Evolutionary conservation across 1,140 invertebrate species (phyloP), one percentile per base, ranked within the genome.

Genomic region (Pachypsylla venusta): DNA sequence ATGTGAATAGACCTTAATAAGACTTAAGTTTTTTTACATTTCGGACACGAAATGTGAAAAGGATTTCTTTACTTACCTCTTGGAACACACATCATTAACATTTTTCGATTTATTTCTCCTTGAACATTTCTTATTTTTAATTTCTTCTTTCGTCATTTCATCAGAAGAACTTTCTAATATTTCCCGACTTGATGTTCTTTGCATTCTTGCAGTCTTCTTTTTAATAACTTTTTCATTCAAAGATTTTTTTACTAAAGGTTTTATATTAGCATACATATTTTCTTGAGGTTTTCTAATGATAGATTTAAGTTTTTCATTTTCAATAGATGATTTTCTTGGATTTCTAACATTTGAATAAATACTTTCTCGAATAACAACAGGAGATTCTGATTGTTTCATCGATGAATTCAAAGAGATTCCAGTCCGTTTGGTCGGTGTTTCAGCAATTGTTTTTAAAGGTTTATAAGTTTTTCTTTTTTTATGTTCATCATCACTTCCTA

Each of bases 401-500:
- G 30, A 35, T n/a, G 30, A 35, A 7, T 35, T 35, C 30, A 10
- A 10, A 7, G 30, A 35, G 30, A n/a, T 10, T 7, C 30, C n/a
- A 7, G n/a, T 35, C 30, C 7, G 30, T 35, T n/a, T 7, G 30
- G 7, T 35, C n/a, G 30, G 30, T 66, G 39, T 59, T 58, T 65
- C 60, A 53, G 64, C 64, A 20, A 54, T 48, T 7, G 60, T 61
- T 13, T 54, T 26, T n/a, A 54, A 56, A 2, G 56, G 20, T 53
- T 60, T 56, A 14, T 26, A 35, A 13, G 54, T 39, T 58, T 54
- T 63, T 4, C 42, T 57, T 2, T 61, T 55, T 4, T 63, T 64
- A 40, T 69, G 70, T 22, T 70, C 67, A 20, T 70, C 68, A n/a
- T 67, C 67, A 60, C 62, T 70, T 10, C 56, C 61, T 14, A 14